These are phyloP conservation scores for Gymnodraco acuticeps DNA, from an alignment of 2,797 vertebrate genomes.

Conservation along the genomic window DNA sequence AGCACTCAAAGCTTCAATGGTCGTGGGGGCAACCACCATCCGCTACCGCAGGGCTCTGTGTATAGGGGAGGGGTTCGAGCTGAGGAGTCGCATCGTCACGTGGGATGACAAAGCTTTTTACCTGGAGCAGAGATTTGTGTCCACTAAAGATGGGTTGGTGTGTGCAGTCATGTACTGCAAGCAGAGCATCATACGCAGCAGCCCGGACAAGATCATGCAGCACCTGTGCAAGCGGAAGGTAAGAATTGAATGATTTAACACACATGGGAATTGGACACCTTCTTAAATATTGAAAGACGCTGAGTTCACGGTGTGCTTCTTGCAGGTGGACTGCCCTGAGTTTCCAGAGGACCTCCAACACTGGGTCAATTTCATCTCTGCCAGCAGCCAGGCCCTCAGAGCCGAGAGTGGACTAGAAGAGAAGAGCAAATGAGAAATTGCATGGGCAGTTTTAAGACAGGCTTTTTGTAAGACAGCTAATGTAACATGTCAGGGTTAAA, in stretches of 20 bases:
- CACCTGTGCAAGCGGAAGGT: slow-evolving; percentile 90
- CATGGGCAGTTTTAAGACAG: not conserved
- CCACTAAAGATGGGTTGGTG: slow-evolving; percentile 87
- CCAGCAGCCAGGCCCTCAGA: slow-evolving; percentile 90
- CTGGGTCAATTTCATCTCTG: slow-evolving; percentile 91
- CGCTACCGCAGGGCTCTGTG: slow-evolving; percentile 89
- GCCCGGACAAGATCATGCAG: slow-evolving; percentile 88
- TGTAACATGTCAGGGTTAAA: slow-evolving; percentile 2
- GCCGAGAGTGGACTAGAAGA: slow-evolving; percentile 85
- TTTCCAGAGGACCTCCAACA: slow-evolving; percentile 90
- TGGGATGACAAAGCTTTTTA: slow-evolving; percentile 94
- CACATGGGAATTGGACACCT: not conserved
- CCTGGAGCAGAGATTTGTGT: slow-evolving; percentile 91
- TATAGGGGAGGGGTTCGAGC: slow-evolving; percentile 86
- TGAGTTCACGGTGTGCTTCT: slow-evolving; percentile 7
- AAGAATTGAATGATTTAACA: slow-evolving; percentile 23
- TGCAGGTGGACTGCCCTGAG: slow-evolving; percentile 90
- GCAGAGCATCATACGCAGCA: slow-evolving; percentile 84
- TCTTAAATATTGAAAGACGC: not conserved
- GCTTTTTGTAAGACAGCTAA: slow-evolving; percentile 1
- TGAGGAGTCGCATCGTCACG: slow-evolving; percentile 88
- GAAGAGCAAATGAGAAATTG: slow-evolving; percentile 79
- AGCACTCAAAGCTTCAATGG: slow-evolving; percentile 79
- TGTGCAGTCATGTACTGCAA: slow-evolving; percentile 88
- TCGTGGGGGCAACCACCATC: slow-evolving; percentile 90